Evolutionary conservation across 2,113 vertebrate species (phyloP), one percentile per base, ranked within the genome.

Genomic region (Lichenostomus cassidix): DNA sequence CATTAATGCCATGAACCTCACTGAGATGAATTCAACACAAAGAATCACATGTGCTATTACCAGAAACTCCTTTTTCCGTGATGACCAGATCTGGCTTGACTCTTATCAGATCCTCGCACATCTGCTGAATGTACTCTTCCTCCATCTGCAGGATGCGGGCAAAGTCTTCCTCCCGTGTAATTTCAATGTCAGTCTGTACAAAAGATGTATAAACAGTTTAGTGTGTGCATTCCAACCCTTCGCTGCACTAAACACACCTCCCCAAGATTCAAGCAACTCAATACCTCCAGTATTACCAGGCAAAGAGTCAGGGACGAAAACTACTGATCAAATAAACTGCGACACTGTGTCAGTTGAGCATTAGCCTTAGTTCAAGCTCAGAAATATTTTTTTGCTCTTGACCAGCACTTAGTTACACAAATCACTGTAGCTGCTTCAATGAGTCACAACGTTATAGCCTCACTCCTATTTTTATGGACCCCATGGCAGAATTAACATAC

Each of bases 91-190:
- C 99, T 0, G 99, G 99, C 63, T 99, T 99, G 33, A 99, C 96
- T 4, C 98, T 98, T 88, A 99, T 98, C 82, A 99, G 98, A 71
- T 99, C 99, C 87, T 99, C 99, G 2, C 99, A 99, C 60, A 99
- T 98, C 96, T 99, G 99, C 95, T 99, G 99, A 55, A 99, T 98
- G 82, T 99, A 99, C 6, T 99, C 99, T 62, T 99, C 99, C 92
- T 99, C 99, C 99, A 99, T 99, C 89, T 99, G 99, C 68, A 99
- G 98, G 96, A 99, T 99, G n/a, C 98, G 98, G 5, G 98, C 97
- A 24, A 99, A 99, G 97, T 99, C 99, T 58, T 99, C 99, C 97
- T 99, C 99, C 33, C 98, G 98, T 2, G 98, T 99, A 60, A 99
- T 99, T 96, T 99, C 99, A 10, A 99, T 99, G 69, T 99, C 99